These are phyloP conservation scores for Heliconius aoede DNA, from an alignment of 2,888 invertebrate genomes.

Conservation along the genomic window DNA sequence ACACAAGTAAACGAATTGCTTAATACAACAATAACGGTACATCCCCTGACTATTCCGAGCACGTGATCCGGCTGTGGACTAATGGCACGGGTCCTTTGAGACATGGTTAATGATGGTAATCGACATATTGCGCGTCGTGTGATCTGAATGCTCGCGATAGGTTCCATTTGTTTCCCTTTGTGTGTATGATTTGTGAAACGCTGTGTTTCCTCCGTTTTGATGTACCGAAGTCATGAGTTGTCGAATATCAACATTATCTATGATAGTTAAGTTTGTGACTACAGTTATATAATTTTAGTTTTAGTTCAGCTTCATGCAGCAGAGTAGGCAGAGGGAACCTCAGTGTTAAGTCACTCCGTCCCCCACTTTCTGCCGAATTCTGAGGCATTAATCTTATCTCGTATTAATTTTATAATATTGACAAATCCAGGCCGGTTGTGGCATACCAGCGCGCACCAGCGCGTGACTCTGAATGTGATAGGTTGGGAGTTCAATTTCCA, in stretches of 20 bases:
- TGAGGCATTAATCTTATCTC: no score
- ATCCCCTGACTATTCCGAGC: constrained; percentile 8
- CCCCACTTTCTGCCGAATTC: no score
- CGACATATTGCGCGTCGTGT: constrained; percentile 28
- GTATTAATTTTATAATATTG: no score
- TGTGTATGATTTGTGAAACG: neutral
- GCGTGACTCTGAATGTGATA: no score
- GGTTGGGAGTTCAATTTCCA: no score
- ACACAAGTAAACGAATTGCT: neutral
- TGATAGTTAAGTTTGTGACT: neutral
- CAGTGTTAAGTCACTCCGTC: no score
- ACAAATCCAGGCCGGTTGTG: no score
- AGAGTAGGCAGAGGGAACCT: no score
- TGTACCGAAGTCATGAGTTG: neutral
- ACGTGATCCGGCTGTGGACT: constrained; percentile 27
- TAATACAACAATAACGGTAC: constrained; percentile 14
- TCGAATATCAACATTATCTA: neutral
- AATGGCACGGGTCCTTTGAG: constrained; percentile 31
- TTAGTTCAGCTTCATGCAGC: no score
- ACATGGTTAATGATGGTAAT: constrained; percentile 30
- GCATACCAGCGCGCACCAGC: no score
- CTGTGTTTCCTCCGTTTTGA: neutral
- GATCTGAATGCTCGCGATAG: constrained; percentile 16
- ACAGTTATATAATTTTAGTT: neutral
- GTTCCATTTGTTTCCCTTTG: constrained; percentile 9